A percentile compares a stretch with the other conserved stretches of the same genome.
phyloP scores from a whole-genome alignment of 2,888 invertebrate species.

The Amorpha juglandis region DNA sequence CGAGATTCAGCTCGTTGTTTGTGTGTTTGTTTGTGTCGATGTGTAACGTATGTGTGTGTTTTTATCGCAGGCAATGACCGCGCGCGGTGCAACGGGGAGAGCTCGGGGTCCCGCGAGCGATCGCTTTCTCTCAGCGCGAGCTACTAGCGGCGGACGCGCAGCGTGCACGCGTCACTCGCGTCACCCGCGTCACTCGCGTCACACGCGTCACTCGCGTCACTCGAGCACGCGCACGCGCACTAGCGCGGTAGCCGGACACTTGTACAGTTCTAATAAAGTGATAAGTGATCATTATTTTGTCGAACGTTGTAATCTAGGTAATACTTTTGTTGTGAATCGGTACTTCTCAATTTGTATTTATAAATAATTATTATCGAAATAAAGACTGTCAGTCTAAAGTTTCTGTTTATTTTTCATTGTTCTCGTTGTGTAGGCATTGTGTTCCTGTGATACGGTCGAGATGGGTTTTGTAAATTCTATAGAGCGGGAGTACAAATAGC shows the following conservation, averaged over 20 bases:
- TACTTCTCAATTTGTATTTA: conserved; percentile 84
- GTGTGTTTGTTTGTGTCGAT: neutral
- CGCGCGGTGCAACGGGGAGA: conserved; percentile 67
- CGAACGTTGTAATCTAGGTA: conserved; percentile 78
- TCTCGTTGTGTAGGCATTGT: conserved; percentile 1
- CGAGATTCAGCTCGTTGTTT: neutral
- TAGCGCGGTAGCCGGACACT: conserved; percentile 46
- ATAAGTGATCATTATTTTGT: conserved; percentile 80
- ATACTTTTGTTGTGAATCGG: conserved; percentile 82
- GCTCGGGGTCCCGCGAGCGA: conserved; percentile 70
- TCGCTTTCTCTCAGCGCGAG: conserved; percentile 86
- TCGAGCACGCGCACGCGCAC: conserved; percentile 27
- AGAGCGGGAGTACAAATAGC: neutral
- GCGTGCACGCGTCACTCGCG: conserved; percentile 85
- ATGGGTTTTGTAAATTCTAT: neutral
- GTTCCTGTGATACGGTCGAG: conserved; percentile 2
- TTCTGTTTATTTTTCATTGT: conserved; percentile 42
- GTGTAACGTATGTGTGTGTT: conserved; percentile 20
- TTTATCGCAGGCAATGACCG: conserved; percentile 76
- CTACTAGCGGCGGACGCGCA: conserved; percentile 43
- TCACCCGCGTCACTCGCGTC: conserved; percentile 54
- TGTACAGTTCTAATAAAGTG: conserved; percentile 77
- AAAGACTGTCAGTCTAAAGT: conserved; percentile 78
- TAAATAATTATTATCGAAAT: conserved; percentile 78
- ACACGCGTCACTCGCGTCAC: conserved; percentile 37